These are phyloP conservation scores for Archegozetes longisetosus DNA, from an alignment of 1,140 invertebrate species.

Conservation along the genomic window DNA sequence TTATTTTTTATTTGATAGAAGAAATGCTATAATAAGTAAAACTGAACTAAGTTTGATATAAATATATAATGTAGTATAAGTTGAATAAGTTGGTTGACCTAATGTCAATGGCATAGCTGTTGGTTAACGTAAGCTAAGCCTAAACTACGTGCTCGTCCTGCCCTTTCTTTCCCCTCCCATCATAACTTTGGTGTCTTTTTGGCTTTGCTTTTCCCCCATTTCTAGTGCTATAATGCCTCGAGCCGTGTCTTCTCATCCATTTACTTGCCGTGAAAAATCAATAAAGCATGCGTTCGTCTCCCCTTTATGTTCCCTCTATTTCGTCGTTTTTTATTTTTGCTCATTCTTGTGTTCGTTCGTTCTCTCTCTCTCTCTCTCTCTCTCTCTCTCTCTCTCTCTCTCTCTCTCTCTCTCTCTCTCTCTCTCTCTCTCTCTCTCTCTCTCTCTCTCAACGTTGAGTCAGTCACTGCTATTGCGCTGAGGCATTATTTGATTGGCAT, in stretches of 20 bases:
- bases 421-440: too few species aligned
- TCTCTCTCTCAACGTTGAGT: too few species aligned
- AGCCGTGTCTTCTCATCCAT: background rate
- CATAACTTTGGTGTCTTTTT: background rate
- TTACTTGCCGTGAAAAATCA: background rate
- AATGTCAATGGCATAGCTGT: background rate
- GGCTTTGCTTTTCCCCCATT: background rate
- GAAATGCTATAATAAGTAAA: background rate
- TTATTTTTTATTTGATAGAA: background rate
- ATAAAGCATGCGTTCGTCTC: background rate
- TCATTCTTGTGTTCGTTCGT: background rate
- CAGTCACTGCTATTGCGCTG: too few species aligned
- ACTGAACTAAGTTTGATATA: too few species aligned
- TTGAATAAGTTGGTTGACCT: background rate
- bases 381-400: too few species aligned
- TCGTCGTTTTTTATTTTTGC: background rate
- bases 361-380: background rate
- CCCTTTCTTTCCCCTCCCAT: background rate
- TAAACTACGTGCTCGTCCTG: background rate
- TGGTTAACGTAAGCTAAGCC: background rate
- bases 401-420: too few species aligned
- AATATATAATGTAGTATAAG: too few species aligned
- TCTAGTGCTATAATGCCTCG: background rate
- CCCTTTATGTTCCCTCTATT: background rate
- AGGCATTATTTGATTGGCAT: too few species aligned